phyloP scores from a whole-genome alignment of 2,888 invertebrate species.

The Matsumyia berberina region DNA sequence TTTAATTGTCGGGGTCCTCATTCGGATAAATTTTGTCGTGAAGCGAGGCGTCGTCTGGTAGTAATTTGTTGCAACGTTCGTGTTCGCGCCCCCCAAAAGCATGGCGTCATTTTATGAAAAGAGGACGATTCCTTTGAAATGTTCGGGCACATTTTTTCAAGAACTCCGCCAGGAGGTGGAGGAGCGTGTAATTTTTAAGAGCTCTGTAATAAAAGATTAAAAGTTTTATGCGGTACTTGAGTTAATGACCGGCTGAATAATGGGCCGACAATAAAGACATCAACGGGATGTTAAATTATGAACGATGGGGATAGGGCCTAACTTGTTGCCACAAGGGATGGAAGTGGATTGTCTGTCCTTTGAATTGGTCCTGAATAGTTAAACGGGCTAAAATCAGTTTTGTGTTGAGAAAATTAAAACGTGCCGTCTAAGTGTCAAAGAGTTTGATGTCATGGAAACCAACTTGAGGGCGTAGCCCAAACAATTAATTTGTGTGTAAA shows the following conservation, averaged over 20 bases:
- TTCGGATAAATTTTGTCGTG: conserved; percentile 7
- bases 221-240: conserved; percentile 32
- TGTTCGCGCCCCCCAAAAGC: conserved; percentile 1
- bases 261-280: background rate
- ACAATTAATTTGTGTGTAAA: no score
- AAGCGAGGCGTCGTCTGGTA: background rate
- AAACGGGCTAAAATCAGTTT: no score
- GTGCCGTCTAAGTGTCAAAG: no score
- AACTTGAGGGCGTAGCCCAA: no score
- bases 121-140: conserved; percentile 10
- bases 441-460: no score
- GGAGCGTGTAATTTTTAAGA: conserved; percentile 7
- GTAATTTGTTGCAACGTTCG: background rate
- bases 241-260: conserved; percentile 21
- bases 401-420: no score
- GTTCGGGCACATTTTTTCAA: background rate
- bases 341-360: background rate
- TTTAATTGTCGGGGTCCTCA: conserved; percentile 27
- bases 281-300: background rate
- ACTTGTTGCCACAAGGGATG: background rate
- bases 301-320: background rate
- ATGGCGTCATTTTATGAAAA: background rate
- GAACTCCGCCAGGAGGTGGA: background rate
- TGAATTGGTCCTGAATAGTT: no score
- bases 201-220: conserved; percentile 29